Percentiles rank a stretch among this genome's conserved stretches.
These are phyloP conservation scores for Pseudococcus viburni DNA, from an alignment of 2,888 invertebrate genomes.

Conservation along the genomic window DNA sequence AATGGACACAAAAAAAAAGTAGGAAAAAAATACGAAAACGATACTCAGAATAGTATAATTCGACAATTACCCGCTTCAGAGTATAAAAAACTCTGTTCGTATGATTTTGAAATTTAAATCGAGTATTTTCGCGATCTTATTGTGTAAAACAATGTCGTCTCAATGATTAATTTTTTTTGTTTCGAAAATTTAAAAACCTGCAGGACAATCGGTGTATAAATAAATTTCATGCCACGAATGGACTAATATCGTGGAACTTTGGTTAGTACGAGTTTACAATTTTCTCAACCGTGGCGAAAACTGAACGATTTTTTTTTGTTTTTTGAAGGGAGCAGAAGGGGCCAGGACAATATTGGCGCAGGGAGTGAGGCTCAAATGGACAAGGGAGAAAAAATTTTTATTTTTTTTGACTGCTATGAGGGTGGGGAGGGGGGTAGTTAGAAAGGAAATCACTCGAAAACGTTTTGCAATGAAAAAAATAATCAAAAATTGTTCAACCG, in stretches of 20 bases:
- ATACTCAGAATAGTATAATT: slow-evolving; percentile 3
- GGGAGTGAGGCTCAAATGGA: too few species aligned
- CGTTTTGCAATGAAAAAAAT: too few species aligned
- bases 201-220: neutral
- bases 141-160: neutral
- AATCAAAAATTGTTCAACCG: too few species aligned
- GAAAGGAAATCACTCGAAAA: too few species aligned
- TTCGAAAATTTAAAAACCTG: neutral
- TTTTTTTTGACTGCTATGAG: too few species aligned
- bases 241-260: neutral
- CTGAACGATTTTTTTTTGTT: too few species aligned
- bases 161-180: slow-evolving; percentile 13
- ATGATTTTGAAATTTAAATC: slow-evolving; percentile 35
- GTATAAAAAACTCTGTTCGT: neutral
- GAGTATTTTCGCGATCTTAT: neutral
- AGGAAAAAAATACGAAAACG: slow-evolving; percentile 23
- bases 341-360: too few species aligned
- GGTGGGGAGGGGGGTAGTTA: too few species aligned
- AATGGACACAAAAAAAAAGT: slow-evolving; percentile 31
- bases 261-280: too few species aligned
- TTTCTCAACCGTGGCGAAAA: too few species aligned
- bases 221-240: neutral
- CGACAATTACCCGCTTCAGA: neutral
- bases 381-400: too few species aligned
- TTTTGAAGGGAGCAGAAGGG: too few species aligned